Conservation (phyloP, 2,113 vertebrate species). For the Antechinus stuartii region DNA sequence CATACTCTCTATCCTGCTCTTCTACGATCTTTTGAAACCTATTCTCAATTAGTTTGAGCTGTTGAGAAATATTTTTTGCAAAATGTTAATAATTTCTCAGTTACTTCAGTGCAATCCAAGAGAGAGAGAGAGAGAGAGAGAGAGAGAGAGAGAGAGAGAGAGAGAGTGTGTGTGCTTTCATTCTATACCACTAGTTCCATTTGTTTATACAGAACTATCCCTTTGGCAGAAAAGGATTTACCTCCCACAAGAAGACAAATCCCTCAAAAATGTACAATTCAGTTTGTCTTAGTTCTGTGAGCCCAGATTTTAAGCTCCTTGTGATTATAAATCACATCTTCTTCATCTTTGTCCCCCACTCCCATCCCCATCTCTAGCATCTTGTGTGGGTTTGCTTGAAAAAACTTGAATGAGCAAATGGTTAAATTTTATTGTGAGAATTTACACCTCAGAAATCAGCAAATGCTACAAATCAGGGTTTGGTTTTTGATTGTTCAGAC, state of each 20-base stretch:
- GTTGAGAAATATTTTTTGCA: not conserved
- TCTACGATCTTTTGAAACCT: not conserved
- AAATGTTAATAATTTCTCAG: constrained; percentile 15
- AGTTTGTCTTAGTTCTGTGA: not conserved
- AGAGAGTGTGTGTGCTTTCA: not conserved
- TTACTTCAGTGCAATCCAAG: not conserved
- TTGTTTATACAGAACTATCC: constrained; percentile 22
- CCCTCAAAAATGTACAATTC: not conserved
- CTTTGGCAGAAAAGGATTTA: constrained; percentile 6
- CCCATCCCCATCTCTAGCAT: not conserved
- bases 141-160: not conserved
- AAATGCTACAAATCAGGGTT: not conserved
- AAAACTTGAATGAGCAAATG: not conserved
- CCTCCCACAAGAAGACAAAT: not conserved
- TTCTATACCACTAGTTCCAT: not conserved
- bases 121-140: not conserved
- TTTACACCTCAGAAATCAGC: not conserved
- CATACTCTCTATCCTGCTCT: not conserved
- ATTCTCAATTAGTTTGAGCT: not conserved
- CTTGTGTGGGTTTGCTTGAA: not conserved
- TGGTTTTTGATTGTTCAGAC: not conserved
- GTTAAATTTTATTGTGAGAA: not conserved
- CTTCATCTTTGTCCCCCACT: not conserved
- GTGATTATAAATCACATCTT: not conserved
- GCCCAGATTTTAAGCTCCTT: not conserved